Evolutionary conservation across 2,113 vertebrate genomes (phyloP).

Genomic region (Rhagologus leucostigma): DNA sequence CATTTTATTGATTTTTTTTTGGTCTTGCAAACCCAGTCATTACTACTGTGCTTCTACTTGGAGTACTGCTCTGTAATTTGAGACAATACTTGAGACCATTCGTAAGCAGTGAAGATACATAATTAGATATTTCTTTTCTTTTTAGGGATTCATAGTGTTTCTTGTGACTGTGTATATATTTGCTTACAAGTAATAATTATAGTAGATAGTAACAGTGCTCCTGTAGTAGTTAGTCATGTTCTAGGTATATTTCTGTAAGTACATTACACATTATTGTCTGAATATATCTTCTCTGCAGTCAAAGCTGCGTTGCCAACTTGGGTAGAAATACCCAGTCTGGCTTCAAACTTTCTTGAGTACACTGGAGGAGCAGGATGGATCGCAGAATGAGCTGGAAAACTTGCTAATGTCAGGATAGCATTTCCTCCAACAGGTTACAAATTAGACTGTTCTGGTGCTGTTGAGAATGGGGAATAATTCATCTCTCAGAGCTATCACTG

Average conservation of each 20-base stretch:
- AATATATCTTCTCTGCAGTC: not conserved
- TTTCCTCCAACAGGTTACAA: constrained; percentile 12
- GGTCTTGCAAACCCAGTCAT: not conserved
- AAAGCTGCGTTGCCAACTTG: not conserved
- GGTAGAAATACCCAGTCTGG: not conserved
- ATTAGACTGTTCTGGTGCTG: not conserved
- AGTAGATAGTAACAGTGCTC: not conserved
- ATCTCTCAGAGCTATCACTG: constrained; percentile 20
- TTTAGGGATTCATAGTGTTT: not conserved
- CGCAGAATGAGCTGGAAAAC: not conserved
- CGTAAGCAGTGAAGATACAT: not conserved
- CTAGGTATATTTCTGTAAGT: not conserved
- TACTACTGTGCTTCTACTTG: not conserved
- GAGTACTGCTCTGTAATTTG: not conserved
- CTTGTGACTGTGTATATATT: not conserved
- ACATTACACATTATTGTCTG: not conserved
- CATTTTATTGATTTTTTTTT: not conserved
- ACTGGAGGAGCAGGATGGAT: not conserved
- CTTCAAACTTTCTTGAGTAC: not conserved
- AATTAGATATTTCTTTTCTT: not conserved
- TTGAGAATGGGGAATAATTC: constrained; percentile 2
- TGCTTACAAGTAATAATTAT: not conserved
- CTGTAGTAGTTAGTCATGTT: not conserved
- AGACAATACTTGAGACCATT: not conserved
- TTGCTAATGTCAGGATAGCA: not conserved